Conservation (phyloP, 2,797 vertebrate species). For the Fistularia commersonii region DNA sequence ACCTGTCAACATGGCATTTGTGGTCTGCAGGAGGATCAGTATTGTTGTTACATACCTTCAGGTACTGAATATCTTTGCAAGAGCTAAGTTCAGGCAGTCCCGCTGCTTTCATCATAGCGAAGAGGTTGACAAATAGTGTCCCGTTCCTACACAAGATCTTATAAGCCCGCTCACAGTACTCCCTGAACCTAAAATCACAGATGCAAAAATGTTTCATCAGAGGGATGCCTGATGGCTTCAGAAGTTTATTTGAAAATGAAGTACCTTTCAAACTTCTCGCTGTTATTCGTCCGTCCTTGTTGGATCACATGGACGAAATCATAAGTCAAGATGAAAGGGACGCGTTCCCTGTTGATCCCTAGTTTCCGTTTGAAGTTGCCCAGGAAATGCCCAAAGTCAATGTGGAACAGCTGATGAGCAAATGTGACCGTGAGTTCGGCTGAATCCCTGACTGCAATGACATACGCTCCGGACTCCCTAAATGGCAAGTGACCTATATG, state of each 20-base stretch:
- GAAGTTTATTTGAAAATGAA: too few species aligned
- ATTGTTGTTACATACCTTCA: constrained; percentile 80
- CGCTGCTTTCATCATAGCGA: constrained; percentile 96
- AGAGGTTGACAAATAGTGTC: constrained; percentile 93
- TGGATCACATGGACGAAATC: constrained; percentile 99
- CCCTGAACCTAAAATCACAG: constrained; percentile 82
- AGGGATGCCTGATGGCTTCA: too few species aligned
- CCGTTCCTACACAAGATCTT: constrained; percentile 93
- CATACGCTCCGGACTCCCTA: too few species aligned
- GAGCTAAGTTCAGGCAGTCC: constrained; percentile 95
- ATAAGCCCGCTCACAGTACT: constrained; percentile 92
- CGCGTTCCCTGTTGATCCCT: constrained; percentile 96
- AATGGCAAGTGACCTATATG: too few species aligned
- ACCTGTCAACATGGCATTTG: constrained; percentile 4
- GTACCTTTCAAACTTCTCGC: constrained; percentile 96
- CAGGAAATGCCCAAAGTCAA: constrained; percentile 97
- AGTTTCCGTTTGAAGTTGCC: constrained; percentile 99
- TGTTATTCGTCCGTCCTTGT: constrained; percentile 92
- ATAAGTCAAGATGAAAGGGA: constrained; percentile 96
- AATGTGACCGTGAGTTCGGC: constrained; percentile 9
- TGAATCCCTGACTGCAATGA: constrained; percentile 12
- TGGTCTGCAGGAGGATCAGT: not conserved
- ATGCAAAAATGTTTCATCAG: not conserved
- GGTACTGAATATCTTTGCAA: constrained; percentile 97
- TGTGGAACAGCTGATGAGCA: constrained; percentile 88